A percentile compares a stretch with the other conserved stretches of the same genome.
Evolutionary conservation across 2,113 vertebrate species (phyloP).

Genomic region (Picathartes gymnocephalus): DNA sequence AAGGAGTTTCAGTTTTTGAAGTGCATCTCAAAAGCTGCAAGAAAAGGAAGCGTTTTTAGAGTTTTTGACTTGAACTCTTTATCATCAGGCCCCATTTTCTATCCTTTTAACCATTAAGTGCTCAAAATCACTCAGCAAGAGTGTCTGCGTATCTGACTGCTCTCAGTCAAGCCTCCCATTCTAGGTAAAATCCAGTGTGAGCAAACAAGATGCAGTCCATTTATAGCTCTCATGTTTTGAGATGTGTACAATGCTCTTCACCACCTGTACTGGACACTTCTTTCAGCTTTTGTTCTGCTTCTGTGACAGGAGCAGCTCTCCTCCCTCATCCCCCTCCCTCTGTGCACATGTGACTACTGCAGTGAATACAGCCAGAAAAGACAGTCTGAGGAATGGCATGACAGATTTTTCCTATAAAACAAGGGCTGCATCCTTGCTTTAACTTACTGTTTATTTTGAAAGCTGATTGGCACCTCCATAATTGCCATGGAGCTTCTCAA

Average conservation of each 20-base stretch:
- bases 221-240: background rate
- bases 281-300: background rate
- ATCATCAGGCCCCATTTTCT: background rate
- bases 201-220: background rate
- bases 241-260: background rate
- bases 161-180: background rate
- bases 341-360: rapidly evolving
- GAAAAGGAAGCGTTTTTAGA: background rate
- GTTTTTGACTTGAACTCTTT: background rate
- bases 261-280: background rate
- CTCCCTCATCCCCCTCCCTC: background rate
- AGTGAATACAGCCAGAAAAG: background rate
- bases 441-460: background rate
- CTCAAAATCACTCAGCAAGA: background rate
- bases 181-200: background rate
- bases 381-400: background rate
- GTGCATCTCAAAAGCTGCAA: background rate
- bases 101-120: background rate
- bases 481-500: background rate
- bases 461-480: background rate
- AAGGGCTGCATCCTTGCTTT: background rate
- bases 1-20: background rate
- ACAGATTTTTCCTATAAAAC: background rate
- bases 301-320: background rate
- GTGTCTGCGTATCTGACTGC: background rate